Percentiles rank a stretch among this genome's conserved stretches.
Conservation (phyloP, 1,140 invertebrate genomes). For the Bombus ignitus region DNA sequence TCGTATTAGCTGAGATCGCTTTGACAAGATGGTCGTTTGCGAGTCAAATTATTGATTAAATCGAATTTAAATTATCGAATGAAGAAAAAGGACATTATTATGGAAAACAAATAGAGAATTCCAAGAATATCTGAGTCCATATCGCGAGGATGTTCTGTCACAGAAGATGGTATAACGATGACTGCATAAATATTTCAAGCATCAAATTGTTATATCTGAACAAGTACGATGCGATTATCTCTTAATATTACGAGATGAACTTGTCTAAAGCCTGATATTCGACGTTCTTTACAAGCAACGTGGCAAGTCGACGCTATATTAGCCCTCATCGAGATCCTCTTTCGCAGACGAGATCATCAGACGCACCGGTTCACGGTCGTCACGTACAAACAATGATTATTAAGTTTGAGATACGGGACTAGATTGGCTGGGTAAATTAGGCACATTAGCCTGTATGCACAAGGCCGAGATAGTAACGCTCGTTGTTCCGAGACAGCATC, state of each 20-base stretch:
- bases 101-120: too few relatives aligned
- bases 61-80: too few relatives aligned
- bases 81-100: too few relatives aligned
- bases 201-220: too few relatives aligned
- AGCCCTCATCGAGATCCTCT: background rate
- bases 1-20: too few relatives aligned
- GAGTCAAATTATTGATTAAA: too few relatives aligned
- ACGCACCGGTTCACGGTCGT: background rate
- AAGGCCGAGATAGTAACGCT: slow-evolving; percentile 1
- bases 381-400: slow-evolving; percentile 26
- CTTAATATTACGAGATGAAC: background rate
- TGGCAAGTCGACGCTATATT: background rate
- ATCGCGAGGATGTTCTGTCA: too few relatives aligned
- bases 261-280: background rate
- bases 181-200: too few relatives aligned
- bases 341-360: slow-evolving; percentile 19
- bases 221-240: too few relatives aligned
- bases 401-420: slow-evolving; percentile 9
- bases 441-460: slow-evolving; percentile 4
- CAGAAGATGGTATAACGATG: too few relatives aligned
- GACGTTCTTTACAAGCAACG: background rate
- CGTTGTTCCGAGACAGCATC: slow-evolving; percentile 17
- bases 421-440: slow-evolving; percentile 20
- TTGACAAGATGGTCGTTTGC: too few relatives aligned
- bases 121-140: too few relatives aligned